These are phyloP conservation scores for Suillia variegata DNA, from an alignment of 2,888 invertebrate genomes.

Conservation along the genomic window DNA sequence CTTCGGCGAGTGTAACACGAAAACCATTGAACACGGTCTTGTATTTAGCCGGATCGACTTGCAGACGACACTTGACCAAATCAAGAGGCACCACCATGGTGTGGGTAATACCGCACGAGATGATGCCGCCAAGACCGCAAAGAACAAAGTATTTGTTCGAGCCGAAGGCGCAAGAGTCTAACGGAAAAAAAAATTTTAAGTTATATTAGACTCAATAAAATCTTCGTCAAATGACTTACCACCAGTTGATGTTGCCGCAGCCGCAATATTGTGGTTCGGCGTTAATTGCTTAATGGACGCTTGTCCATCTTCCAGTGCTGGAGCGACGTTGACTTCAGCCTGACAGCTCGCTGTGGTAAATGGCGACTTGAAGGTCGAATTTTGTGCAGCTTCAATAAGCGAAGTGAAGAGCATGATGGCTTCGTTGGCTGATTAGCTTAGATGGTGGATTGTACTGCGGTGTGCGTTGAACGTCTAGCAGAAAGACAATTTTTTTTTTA, in stretches of 20 bases:
- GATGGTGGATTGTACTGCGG: background rate
- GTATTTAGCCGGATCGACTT: slow-evolving; percentile 92
- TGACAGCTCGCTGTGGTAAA: slow-evolving; percentile 67
- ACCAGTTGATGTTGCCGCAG: slow-evolving; percentile 51
- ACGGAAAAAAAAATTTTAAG: background rate
- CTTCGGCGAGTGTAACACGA: slow-evolving; percentile 81
- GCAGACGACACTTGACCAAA: slow-evolving; percentile 92
- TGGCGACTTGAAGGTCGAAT: slow-evolving; percentile 70
- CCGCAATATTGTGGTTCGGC: slow-evolving; percentile 53
- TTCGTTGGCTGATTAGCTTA: slow-evolving; percentile 27
- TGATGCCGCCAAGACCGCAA: slow-evolving; percentile 87
- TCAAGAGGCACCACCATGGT: slow-evolving; percentile 88
- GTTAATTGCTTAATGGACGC: slow-evolving; percentile 31
- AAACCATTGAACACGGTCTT: slow-evolving; percentile 73
- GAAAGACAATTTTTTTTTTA: no score
- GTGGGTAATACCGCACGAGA: slow-evolving; percentile 66
- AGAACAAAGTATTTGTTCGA: slow-evolving; percentile 86
- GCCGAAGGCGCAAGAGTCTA: slow-evolving; percentile 86
- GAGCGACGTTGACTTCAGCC: slow-evolving; percentile 41
- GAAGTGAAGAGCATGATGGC: slow-evolving; percentile 69
- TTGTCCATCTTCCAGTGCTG: slow-evolving; percentile 29
- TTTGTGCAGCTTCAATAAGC: slow-evolving; percentile 68
- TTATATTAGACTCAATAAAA: background rate
- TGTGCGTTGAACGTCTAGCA: background rate
- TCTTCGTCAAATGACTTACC: slow-evolving; percentile 42